phyloP scores from a whole-genome alignment of 2,797 vertebrate genomes.

The Hafferia zeledoni region DNA sequence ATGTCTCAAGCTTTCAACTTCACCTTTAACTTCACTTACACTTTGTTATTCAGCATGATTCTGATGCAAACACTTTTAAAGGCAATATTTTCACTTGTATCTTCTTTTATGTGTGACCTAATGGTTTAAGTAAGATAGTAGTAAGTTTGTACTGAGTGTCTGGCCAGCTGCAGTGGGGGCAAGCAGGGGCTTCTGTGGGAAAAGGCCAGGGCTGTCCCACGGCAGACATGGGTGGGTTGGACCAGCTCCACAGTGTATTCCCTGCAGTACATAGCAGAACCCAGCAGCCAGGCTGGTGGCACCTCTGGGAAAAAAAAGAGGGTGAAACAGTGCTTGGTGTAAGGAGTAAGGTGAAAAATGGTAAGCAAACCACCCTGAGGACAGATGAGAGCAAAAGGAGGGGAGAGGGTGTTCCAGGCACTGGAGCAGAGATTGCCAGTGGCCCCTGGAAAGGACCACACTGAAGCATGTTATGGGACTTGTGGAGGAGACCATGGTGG shows the following conservation, averaged over 20 bases:
- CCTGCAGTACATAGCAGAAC: neutral
- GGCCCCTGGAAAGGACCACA: neutral
- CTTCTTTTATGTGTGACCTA: neutral
- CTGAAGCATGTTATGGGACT: neutral
- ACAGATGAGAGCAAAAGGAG: neutral
- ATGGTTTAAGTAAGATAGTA: neutral
- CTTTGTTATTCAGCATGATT: neutral
- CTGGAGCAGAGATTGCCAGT: neutral
- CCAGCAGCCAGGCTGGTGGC: neutral
- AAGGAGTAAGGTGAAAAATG: neutral
- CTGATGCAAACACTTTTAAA: neutral
- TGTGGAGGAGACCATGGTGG: neutral
- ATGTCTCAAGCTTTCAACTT: neutral
- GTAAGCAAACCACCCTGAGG: neutral
- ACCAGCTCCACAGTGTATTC: neutral
- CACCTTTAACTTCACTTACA: neutral
- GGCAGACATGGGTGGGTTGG: neutral
- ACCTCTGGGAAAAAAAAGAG: neutral
- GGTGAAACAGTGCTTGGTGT: accelerated
- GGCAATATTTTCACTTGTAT: neutral
- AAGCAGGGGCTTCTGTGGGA: neutral
- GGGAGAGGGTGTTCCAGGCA: neutral
- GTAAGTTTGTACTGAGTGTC: neutral
- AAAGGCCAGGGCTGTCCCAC: neutral
- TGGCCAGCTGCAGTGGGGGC: neutral